Percentiles rank a stretch among this genome's conserved stretches.
These are phyloP conservation scores for Diaphora mendica DNA, from an alignment of 2,888 invertebrate species.

Conservation along the genomic window DNA sequence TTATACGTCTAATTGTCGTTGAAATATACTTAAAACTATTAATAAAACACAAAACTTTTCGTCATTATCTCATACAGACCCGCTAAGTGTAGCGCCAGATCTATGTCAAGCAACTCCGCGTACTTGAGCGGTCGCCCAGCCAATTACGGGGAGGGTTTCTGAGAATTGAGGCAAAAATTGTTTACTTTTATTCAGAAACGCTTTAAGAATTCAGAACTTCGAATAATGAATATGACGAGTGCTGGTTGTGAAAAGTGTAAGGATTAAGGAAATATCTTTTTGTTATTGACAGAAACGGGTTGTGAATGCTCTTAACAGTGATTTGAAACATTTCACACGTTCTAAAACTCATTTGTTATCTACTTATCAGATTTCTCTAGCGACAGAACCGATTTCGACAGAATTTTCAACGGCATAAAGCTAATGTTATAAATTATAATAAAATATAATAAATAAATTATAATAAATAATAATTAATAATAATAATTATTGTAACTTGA, in stretches of 20 bases:
- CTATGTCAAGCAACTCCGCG: conserved; percentile 57
- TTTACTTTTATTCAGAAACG: conserved; percentile 27
- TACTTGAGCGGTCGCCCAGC: conserved; percentile 48
- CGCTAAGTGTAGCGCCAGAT: conserved; percentile 37
- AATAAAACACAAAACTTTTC: conserved; percentile 1
- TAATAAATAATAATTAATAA: too few species aligned
- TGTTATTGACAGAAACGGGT: too few species aligned
- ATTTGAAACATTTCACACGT: background rate
- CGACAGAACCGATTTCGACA: too few species aligned
- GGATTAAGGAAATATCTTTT: background rate
- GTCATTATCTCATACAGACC: conserved; percentile 39
- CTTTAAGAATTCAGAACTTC: conserved; percentile 28
- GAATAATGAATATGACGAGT: conserved; percentile 33
- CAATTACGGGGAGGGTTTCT: conserved; percentile 49
- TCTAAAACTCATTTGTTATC: too few species aligned
- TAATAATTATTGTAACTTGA: too few species aligned
- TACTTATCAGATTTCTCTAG: too few species aligned
- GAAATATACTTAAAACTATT: too few species aligned
- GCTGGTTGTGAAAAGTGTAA: background rate
- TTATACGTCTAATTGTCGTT: too few species aligned
- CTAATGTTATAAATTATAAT: too few species aligned
- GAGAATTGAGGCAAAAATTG: conserved; percentile 29
- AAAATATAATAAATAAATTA: too few species aligned
- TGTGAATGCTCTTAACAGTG: background rate
- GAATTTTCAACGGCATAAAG: too few species aligned